Percentiles rank a stretch among this genome's conserved stretches.
phyloP scores from a whole-genome alignment of 2,797 vertebrate genomes.

The Gambelia wislizenii region DNA sequence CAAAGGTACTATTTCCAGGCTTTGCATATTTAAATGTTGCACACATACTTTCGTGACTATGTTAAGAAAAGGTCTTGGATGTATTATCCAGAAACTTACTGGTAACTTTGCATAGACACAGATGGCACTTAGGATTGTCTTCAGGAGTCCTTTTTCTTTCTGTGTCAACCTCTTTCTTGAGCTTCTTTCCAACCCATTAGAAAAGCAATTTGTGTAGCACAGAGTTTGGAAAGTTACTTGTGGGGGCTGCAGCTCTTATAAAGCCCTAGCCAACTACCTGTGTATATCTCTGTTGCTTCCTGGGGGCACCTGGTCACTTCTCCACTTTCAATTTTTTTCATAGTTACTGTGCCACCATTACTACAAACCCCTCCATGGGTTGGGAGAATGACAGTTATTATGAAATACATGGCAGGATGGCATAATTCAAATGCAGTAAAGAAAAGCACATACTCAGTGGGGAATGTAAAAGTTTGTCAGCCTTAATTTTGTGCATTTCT shows the following conservation, averaged over 20 bases:
- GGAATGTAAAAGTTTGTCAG: too few relatives aligned
- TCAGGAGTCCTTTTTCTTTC: not conserved
- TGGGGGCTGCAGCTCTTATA: too few relatives aligned
- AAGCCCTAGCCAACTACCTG: too few relatives aligned
- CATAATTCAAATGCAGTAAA: not conserved
- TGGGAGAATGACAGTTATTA: not conserved
- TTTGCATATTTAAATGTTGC: not conserved
- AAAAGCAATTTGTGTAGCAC: not conserved
- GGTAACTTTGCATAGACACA: not conserved
- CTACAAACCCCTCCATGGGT: not conserved
- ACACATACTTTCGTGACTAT: slow-evolving; percentile 11
- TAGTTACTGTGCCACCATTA: not conserved
- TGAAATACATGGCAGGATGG: not conserved
- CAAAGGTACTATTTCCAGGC: not conserved
- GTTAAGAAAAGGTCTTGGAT: too few relatives aligned
- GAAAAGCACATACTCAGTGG: not conserved
- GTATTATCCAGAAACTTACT: too few relatives aligned
- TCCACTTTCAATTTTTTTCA: not conserved
- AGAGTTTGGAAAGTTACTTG: too few relatives aligned
- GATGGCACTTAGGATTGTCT: not conserved
- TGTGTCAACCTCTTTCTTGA: not conserved
- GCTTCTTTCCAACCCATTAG: not conserved
- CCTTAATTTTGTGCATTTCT: too few relatives aligned
- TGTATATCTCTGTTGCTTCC: too few relatives aligned
- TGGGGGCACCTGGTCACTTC: too few relatives aligned